phyloP scores from a whole-genome alignment of 2,797 vertebrate species.

The Nothura maculosa region DNA sequence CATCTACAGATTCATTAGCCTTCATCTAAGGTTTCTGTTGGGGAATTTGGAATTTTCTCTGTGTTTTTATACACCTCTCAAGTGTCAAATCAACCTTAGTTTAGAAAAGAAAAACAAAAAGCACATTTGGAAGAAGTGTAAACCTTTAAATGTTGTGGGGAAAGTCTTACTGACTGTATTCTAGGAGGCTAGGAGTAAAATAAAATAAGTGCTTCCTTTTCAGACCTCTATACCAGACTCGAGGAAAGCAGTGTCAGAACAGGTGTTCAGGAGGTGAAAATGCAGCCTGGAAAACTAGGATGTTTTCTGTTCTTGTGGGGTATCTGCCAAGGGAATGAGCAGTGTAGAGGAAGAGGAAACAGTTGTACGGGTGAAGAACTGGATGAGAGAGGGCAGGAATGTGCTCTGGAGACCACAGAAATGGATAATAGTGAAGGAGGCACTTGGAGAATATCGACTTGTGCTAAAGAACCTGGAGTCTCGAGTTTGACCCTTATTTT shows the following conservation, averaged over 20 bases:
- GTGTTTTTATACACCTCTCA: neutral
- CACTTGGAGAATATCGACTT: neutral
- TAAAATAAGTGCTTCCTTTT: neutral
- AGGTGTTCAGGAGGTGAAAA: constrained; percentile 15
- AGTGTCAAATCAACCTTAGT: neutral
- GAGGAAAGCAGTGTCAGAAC: neutral
- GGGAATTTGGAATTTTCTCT: neutral
- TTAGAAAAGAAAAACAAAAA: too few relatives aligned
- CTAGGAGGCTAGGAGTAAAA: neutral
- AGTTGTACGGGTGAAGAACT: neutral
- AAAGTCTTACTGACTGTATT: neutral
- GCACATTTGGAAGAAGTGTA: neutral
- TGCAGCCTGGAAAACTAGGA: neutral
- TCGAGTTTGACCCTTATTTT: neutral
- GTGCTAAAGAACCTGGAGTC: neutral
- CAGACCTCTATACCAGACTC: neutral
- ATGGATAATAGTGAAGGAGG: neutral
- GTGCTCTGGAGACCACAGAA: neutral
- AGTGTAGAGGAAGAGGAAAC: neutral
- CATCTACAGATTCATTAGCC: neutral
- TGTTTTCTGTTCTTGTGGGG: neutral
- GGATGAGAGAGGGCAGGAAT: neutral
- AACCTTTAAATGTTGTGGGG: neutral
- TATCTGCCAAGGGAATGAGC: neutral
- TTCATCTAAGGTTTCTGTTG: neutral